Conservation (phyloP, 2,888 invertebrate species). For the Melanophora roralis region DNA sequence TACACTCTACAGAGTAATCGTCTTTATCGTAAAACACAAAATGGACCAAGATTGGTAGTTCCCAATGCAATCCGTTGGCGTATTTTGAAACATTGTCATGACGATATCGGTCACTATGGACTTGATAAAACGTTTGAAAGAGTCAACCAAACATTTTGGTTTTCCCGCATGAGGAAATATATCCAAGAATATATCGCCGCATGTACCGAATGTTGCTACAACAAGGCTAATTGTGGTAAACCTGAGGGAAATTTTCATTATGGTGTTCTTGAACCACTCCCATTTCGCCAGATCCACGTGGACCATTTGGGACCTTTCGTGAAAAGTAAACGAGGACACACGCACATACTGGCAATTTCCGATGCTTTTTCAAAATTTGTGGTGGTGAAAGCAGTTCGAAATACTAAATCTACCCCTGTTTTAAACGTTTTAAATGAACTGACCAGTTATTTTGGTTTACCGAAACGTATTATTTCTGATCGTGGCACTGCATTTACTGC, state of each 20-base stretch:
- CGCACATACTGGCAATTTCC: conserved; percentile 43
- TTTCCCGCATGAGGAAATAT: conserved; percentile 48
- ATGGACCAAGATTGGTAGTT: conserved; percentile 34
- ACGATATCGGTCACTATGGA: conserved; percentile 59
- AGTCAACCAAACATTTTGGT: conserved; percentile 48
- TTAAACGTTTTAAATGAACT: conserved; percentile 61
- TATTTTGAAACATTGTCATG: conserved; percentile 48
- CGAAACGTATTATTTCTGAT: conserved; percentile 65
- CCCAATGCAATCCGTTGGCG: conserved; percentile 50
- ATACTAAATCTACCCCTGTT: conserved; percentile 41
- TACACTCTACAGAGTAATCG: conserved; percentile 13
- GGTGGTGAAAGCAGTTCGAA: conserved; percentile 40
- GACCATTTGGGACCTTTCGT: conserved; percentile 50
- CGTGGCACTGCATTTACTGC: conserved; percentile 56
- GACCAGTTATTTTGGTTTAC: conserved; percentile 64
- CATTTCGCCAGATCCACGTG: conserved; percentile 21
- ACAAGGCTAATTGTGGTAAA: too few species aligned
- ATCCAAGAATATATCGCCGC: background rate
- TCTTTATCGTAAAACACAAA: conserved; percentile 18
- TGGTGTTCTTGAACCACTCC: background rate
- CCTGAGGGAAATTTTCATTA: conserved; percentile 12
- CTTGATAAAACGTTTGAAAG: conserved; percentile 50
- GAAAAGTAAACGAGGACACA: conserved; percentile 38
- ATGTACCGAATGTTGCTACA: too few species aligned
- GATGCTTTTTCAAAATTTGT: conserved; percentile 57